Conservation (phyloP, 2,888 invertebrate species). For the Muschampia plurimacula region DNA sequence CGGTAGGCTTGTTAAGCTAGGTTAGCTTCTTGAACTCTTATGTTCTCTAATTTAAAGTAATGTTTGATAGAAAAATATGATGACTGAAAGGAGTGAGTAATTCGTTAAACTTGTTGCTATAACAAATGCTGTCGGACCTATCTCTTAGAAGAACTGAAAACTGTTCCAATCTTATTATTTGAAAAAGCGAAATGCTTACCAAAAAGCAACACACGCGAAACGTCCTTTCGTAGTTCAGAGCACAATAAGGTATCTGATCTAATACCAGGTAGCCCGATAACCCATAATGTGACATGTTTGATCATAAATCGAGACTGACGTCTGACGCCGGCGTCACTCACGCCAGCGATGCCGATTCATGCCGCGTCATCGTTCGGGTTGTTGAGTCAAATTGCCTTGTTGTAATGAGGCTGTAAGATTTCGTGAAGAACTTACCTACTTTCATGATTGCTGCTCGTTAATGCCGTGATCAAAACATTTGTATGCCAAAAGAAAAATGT, state of each 20-base stretch:
- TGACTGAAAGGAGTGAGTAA: too few relatives aligned
- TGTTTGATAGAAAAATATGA: background rate
- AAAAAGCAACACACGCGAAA: too few relatives aligned
- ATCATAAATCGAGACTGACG: conserved; percentile 5
- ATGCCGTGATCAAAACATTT: too few relatives aligned
- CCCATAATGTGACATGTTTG: background rate
- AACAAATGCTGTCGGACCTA: too few relatives aligned
- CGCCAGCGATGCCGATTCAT: background rate
- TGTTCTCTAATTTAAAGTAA: too few relatives aligned
- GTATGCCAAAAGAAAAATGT: too few relatives aligned
- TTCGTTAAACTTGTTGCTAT: too few relatives aligned
- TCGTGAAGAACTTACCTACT: background rate
- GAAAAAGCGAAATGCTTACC: too few relatives aligned
- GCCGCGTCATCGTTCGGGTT: background rate
- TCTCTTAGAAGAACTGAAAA: too few relatives aligned
- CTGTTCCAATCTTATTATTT: too few relatives aligned
- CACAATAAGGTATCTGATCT: background rate
- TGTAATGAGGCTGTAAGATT: background rate
- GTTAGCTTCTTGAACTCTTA: background rate
- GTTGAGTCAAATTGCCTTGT: conserved; percentile 3
- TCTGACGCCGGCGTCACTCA: background rate
- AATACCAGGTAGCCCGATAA: background rate
- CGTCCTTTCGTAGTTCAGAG: background rate
- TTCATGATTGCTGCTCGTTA: too few relatives aligned
- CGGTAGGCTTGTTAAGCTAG: background rate